Evolutionary conservation across 2,797 vertebrate genomes (phyloP), one percentile per base, ranked within the genome.

Genomic region (Pangasius djambal): DNA sequence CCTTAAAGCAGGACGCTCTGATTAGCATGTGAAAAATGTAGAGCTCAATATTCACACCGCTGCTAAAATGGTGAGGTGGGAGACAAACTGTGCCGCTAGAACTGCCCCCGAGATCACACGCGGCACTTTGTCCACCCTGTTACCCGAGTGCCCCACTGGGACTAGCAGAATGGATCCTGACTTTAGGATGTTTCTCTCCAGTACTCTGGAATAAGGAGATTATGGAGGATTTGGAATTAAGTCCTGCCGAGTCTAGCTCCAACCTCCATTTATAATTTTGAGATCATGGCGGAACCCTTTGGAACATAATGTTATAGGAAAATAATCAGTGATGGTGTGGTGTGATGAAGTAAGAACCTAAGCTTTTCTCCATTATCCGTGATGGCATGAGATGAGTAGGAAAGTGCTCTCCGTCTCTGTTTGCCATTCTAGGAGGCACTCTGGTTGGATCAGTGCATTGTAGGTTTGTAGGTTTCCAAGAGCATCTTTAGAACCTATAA

Each of bases 1-100:
- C 67, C 78, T 91, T 70, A 89, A 52, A 92, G 92, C 90, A 93
- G 91, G 95, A 95, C 92, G 94, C 94, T 95, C 94, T 94, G 94
- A 96, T 96, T 95, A 95, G 90, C 89, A 82, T 86, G 84, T 89
- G 92, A 93, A 92, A 92, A 94, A 93, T 93, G 92, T 93, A 93
- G 93, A 84, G 90, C 91, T 92, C 92, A 91, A 89, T 74, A 90
- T 93, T 94, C 87, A 91, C 65, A 92, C 92, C 92, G 90, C 85
- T 86, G 91, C 91, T 92, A 75, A 88, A 72, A 74, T 34, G 63
- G 34, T 48, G 44, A 55, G 18, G 85, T 52, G 79, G 67, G 72
- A 88, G 84, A 78, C 86, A 74, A 82, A 83, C 77, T 34, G 82
- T n/a, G 65, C 40, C 40, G 63, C 59, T 86, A 31, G 31, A 44